Percentiles rank a stretch among this genome's conserved stretches.
These are phyloP conservation scores for Tiliqua scincoides DNA, from an alignment of 2,113 vertebrate genomes.

Conservation along the genomic window DNA sequence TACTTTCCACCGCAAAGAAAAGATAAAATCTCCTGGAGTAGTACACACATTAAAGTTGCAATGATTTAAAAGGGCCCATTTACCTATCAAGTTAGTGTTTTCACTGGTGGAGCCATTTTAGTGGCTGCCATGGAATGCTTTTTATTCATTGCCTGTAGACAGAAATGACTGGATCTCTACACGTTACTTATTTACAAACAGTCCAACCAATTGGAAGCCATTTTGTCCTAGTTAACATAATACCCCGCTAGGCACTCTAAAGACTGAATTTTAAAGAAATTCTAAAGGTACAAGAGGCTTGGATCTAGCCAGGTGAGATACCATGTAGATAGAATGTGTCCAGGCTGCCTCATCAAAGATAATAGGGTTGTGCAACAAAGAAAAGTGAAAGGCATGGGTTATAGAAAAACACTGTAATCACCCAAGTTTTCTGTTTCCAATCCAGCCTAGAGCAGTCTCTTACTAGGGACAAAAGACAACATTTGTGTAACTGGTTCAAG, in stretches of 20 bases:
- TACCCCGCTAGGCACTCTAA: neutral
- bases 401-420: neutral
- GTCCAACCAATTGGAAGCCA: neutral
- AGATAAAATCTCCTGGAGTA: neutral
- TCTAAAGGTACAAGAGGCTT: too few relatives aligned
- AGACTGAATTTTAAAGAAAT: neutral
- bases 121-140: constrained; percentile 41
- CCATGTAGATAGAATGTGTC: too few relatives aligned
- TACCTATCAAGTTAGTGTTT: neutral
- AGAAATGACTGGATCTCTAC: constrained; percentile 13
- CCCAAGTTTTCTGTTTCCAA: neutral
- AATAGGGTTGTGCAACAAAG: neutral
- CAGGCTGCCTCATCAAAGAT: too few relatives aligned
- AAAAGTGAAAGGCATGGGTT: neutral
- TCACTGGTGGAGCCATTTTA: neutral
- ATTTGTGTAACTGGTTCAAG: neutral
- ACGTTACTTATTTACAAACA: constrained; percentile 38
- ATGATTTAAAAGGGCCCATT: neutral
- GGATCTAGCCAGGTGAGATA: too few relatives aligned
- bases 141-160: constrained; percentile 39
- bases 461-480: neutral
- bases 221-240: neutral
- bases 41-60: neutral
- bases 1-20: neutral
- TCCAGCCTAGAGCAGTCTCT: neutral